phyloP scores from a whole-genome alignment of 2,113 vertebrate species.

The Ondatra zibethicus region DNA sequence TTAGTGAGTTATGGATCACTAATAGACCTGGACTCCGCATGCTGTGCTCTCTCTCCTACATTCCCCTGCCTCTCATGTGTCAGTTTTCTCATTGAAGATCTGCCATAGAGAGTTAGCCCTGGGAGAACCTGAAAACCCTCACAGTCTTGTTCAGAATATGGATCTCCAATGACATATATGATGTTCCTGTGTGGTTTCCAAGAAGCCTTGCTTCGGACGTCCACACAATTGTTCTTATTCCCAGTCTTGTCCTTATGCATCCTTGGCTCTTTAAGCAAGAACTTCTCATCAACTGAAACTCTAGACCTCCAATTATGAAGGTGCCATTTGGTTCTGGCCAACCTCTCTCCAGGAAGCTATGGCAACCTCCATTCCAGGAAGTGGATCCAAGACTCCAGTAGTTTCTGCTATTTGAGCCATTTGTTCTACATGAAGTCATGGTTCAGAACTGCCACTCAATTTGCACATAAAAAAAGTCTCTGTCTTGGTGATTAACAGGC shows the following conservation, averaged over 20 bases:
- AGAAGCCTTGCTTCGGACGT: slow-evolving; percentile 82
- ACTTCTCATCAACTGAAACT: slow-evolving; percentile 78
- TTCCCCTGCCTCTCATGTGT: not conserved
- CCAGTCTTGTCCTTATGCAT: slow-evolving; percentile 78
- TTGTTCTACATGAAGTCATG: rapidly evolving
- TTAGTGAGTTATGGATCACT: not conserved
- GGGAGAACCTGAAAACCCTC: slow-evolving; percentile 66
- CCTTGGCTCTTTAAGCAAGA: slow-evolving; percentile 85
- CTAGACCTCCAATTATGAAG: slow-evolving; percentile 70
- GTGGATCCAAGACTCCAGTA: not conserved
- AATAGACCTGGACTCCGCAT: not conserved
- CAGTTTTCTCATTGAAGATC: not conserved
- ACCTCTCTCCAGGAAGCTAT: slow-evolving; percentile 65
- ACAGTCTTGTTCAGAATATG: slow-evolving; percentile 71
- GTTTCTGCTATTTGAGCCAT: not conserved
- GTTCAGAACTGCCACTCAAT: slow-evolving; percentile 55
- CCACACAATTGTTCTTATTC: slow-evolving; percentile 81
- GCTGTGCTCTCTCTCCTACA: not conserved
- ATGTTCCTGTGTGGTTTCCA: slow-evolving; percentile 70
- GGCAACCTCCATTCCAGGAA: slow-evolving; percentile 62
- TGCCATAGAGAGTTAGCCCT: slow-evolving; percentile 33
- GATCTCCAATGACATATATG: slow-evolving; percentile 75
- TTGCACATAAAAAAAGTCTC: slow-evolving; percentile 50
- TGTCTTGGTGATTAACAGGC: slow-evolving; percentile 7
- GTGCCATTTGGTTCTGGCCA: slow-evolving; percentile 80